These are phyloP conservation scores for Spodoptera littoralis DNA, from an alignment of 2,888 invertebrate species.

Conservation along the genomic window DNA sequence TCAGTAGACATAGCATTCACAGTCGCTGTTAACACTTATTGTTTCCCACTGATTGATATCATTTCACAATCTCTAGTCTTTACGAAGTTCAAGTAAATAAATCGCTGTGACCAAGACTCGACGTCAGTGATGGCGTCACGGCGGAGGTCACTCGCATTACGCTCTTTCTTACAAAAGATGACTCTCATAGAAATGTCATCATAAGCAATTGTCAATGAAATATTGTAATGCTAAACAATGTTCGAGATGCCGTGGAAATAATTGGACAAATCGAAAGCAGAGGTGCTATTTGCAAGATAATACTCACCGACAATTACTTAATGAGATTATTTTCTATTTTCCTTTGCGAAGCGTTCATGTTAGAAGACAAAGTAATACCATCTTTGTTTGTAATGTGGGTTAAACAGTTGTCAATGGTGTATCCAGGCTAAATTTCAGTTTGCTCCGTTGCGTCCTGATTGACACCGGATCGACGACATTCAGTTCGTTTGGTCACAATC, in stretches of 20 bases:
- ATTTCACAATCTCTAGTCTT: slow-evolving; percentile 42
- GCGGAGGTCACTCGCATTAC: slow-evolving; percentile 54
- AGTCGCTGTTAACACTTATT: slow-evolving; percentile 31
- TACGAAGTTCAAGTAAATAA: slow-evolving; percentile 46
- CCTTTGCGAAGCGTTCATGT: slow-evolving; percentile 33
- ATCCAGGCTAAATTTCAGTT: slow-evolving; percentile 74
- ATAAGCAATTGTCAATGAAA: slow-evolving; percentile 45
- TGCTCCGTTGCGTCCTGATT: slow-evolving; percentile 73
- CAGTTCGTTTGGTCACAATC: slow-evolving; percentile 73
- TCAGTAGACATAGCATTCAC: slow-evolving; percentile 15
- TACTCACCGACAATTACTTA: neutral
- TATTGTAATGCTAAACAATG: slow-evolving; percentile 32
- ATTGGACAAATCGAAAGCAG: slow-evolving; percentile 21
- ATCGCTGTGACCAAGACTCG: slow-evolving; percentile 25
- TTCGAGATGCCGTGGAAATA: slow-evolving; percentile 13
- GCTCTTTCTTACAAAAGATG: slow-evolving; percentile 44
- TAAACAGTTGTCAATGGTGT: slow-evolving; percentile 69
- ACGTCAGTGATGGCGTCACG: slow-evolving; percentile 42
- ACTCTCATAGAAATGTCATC: slow-evolving; percentile 53
- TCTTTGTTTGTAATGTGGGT: slow-evolving; percentile 68
- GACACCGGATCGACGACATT: slow-evolving; percentile 60
- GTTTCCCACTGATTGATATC: slow-evolving; percentile 37
- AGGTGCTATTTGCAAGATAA: slow-evolving; percentile 10
- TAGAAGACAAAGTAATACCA: slow-evolving; percentile 65
- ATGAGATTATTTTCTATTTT: slow-evolving; percentile 4